phyloP scores from a whole-genome alignment of 2,797 vertebrate genomes.

The Lacerta agilis region DNA sequence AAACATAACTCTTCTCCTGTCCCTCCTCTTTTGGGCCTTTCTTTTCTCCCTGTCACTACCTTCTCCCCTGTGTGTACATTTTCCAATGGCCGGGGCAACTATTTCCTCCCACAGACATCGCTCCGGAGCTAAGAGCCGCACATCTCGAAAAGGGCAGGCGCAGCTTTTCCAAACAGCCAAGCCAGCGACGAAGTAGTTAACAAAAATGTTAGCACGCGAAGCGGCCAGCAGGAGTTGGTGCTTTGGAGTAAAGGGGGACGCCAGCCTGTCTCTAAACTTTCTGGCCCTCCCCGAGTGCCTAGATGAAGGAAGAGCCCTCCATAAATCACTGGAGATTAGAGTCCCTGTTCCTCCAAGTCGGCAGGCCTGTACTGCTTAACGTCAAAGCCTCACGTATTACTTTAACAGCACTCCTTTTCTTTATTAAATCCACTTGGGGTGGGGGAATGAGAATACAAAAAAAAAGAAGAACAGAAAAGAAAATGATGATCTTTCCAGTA shows the following conservation, averaged over 20 bases:
- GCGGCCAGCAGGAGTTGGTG: slow-evolving; percentile 84
- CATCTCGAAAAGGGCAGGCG: slow-evolving; percentile 65
- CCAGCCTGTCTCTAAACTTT: slow-evolving; percentile 97
- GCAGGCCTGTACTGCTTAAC: slow-evolving; percentile 93
- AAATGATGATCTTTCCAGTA: slow-evolving; percentile 89
- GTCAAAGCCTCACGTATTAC: slow-evolving; percentile 92
- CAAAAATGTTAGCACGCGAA: slow-evolving; percentile 74
- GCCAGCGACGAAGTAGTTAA: slow-evolving; percentile 81
- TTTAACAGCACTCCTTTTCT: slow-evolving; percentile 89
- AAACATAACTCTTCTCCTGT: background rate
- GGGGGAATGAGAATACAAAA: no score
- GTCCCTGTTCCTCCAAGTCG: slow-evolving; percentile 90
- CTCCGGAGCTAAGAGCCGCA: slow-evolving; percentile 71
- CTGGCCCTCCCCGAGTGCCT: slow-evolving; percentile 90
- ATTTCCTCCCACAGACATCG: slow-evolving; percentile 73
- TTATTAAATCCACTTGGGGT: slow-evolving; percentile 88
- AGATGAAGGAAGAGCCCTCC: slow-evolving; percentile 91
- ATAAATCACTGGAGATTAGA: slow-evolving; percentile 99
- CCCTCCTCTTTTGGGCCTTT: slow-evolving; percentile 28
- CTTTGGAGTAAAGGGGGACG: slow-evolving; percentile 86
- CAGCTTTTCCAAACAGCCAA: slow-evolving; percentile 59
- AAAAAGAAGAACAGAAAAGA: slow-evolving; percentile 77
- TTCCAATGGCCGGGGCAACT: slow-evolving; percentile 70
- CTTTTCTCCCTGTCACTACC: slow-evolving; percentile 62
- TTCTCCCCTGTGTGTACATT: slow-evolving; percentile 71